These are phyloP conservation scores for Meiosimyza platycephala DNA, from an alignment of 2,888 invertebrate genomes.

Conservation along the genomic window DNA sequence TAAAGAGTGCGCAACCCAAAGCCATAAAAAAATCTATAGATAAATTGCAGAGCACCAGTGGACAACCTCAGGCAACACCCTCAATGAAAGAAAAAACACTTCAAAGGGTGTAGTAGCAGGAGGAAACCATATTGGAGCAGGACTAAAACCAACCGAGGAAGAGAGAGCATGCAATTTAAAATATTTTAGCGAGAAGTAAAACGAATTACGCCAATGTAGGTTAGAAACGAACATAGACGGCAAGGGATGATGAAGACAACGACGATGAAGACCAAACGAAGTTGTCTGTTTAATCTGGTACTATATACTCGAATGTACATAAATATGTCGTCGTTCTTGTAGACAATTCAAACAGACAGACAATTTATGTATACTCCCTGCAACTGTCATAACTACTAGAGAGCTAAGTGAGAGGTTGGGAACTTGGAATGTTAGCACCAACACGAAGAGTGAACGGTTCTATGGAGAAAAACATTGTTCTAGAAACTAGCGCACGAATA, in stretches of 20 bases:
- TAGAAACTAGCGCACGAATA: slow-evolving; percentile 8
- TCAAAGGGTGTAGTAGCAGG: neutral
- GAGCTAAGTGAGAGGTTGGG: no score
- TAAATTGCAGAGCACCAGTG: neutral
- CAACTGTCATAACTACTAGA: neutral
- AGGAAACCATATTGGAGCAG: slow-evolving; percentile 3
- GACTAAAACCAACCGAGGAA: neutral
- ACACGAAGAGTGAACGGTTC: neutral
- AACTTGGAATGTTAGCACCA: no score
- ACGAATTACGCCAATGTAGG: slow-evolving; percentile 31
- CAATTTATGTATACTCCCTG: slow-evolving; percentile 23
- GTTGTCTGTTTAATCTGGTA: neutral
- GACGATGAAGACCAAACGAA: neutral
- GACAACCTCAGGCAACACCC: neutral
- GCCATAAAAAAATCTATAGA: neutral
- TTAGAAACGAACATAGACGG: slow-evolving; percentile 16
- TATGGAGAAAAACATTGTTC: slow-evolving; percentile 13
- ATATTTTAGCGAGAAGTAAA: neutral
- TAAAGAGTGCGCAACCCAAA: neutral
- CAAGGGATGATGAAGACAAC: slow-evolving; percentile 6
- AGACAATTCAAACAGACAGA: slow-evolving; percentile 30
- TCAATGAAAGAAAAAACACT: neutral
- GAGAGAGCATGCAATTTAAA: neutral
- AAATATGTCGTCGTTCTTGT: slow-evolving; percentile 30
- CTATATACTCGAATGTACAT: slow-evolving; percentile 8